Percentiles rank a stretch among this genome's conserved stretches.
Evolutionary conservation across 2,888 invertebrate genomes (phyloP).

Genomic region (Scaptomyza cyrtandrae): DNA sequence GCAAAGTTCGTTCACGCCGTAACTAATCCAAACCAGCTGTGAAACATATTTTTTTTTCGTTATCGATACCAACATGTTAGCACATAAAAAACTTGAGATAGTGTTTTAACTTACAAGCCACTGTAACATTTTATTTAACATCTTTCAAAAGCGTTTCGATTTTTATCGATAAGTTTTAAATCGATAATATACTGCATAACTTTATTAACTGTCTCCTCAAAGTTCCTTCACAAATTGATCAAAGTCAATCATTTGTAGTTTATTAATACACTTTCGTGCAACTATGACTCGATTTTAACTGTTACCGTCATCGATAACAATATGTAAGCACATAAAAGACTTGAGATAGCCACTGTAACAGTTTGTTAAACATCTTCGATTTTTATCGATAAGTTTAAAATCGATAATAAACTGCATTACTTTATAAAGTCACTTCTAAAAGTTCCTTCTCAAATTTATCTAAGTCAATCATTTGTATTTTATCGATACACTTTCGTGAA

Average conservation of each 20-base stretch:
- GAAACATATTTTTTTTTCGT: not conserved
- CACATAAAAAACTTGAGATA: too few relatives aligned
- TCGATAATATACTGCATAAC: not conserved
- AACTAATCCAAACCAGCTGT: not conserved
- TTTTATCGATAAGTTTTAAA: not conserved
- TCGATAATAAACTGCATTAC: not conserved
- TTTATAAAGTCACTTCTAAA: not conserved
- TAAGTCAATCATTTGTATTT: constrained; percentile 2
- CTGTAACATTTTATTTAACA: too few relatives aligned
- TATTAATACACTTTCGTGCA: constrained; percentile 3
- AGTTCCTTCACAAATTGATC: not conserved
- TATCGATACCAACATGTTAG: not conserved
- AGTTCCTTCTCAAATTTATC: not conserved
- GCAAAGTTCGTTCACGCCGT: constrained; percentile 9
- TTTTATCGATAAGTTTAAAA: not conserved
- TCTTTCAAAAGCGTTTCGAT: not conserved
- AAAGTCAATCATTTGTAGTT: constrained; percentile 6
- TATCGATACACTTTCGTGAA: constrained; percentile 5
- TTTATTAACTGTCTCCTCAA: not conserved
- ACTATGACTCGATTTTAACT: constrained; percentile 9
- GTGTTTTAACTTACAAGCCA: too few relatives aligned
- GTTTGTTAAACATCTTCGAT: not conserved
- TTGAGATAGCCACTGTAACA: too few relatives aligned
- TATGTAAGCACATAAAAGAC: too few relatives aligned
- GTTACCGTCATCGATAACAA: not conserved